phyloP scores from a whole-genome alignment of 2,797 vertebrate species.

The Pterois miles region DNA sequence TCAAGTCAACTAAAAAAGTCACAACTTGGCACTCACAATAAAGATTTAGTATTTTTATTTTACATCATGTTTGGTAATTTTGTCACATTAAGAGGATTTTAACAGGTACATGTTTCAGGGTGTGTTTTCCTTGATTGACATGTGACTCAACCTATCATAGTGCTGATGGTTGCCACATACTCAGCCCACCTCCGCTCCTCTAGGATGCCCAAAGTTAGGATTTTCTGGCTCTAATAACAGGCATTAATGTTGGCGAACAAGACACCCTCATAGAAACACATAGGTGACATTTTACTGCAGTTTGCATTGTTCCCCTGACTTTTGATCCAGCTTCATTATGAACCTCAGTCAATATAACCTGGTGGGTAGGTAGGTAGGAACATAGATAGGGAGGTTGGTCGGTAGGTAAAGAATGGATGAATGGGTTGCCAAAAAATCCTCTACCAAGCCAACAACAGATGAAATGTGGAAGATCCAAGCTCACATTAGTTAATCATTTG shows the following conservation, averaged over 20 bases:
- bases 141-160: neutral
- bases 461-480: neutral
- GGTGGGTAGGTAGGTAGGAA: too few species aligned
- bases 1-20: neutral
- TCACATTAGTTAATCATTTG: neutral
- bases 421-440: neutral
- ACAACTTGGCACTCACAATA: neutral
- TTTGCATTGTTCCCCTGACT: neutral
- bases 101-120: neutral
- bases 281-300: neutral
- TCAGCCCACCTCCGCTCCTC: neutral
- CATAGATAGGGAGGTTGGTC: too few species aligned
- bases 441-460: neutral
- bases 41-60: neutral
- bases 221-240: neutral
- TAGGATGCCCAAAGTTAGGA: neutral
- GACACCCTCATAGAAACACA: neutral
- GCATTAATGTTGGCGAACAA: neutral
- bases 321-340: neutral
- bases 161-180: neutral
- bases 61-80: neutral
- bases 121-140: neutral
- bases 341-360: neutral
- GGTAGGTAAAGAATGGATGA: neutral
- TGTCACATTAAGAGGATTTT: neutral